Base-by-base conservation (phyloP, 2,113 vertebrate genomes). In the Larimichthys polyactis region DNA sequence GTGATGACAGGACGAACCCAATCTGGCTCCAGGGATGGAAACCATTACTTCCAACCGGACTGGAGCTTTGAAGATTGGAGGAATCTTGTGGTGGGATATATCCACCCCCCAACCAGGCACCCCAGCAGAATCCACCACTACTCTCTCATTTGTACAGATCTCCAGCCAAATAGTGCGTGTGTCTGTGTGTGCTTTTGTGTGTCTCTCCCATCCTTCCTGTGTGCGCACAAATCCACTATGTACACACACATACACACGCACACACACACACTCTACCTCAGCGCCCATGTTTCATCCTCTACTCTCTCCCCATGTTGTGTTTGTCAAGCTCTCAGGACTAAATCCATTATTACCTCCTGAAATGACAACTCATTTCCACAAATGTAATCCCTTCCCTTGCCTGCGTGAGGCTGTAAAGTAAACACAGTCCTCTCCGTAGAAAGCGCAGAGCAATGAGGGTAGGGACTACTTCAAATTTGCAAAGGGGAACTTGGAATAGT, bases 291-390 rank as follows among this genome's bases (percentile, higher is more conserved):
- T 85, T 90, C 88, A 86, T 85, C 82, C 75, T 76, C 81, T 69
- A 49, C 49, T 48, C 72, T 85, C 83, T 73, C 81, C 78, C 86
- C 24, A 43, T 78, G 87, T 91, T 87, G 81, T 94, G 93, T 95
- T 94, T 94, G 95, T 94, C 75, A 85, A 94, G 93, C 94, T 95
- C 93, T 95, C 90, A 88, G 86, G 82, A 86, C 92, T 81, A 95
- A 94, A 95, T 94, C 93, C 92, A 91, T 95, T 93, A 94, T 95
- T 94, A 95, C 92, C 91, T 94, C 89, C 92, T 91, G 91, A 95
- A 95, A 94, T 92, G 94, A 94, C 92, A 92, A 95, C 92, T 94
- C 89, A 93, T 94, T 95, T 94, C 90, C 90, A 93, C 92, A 92
- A 94, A 94, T 93, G 93, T 91, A 92, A 93, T 92, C 93, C 93